Base-by-base conservation (phyloP, 2,797 vertebrate species). In the Miichthys miiuy region DNA sequence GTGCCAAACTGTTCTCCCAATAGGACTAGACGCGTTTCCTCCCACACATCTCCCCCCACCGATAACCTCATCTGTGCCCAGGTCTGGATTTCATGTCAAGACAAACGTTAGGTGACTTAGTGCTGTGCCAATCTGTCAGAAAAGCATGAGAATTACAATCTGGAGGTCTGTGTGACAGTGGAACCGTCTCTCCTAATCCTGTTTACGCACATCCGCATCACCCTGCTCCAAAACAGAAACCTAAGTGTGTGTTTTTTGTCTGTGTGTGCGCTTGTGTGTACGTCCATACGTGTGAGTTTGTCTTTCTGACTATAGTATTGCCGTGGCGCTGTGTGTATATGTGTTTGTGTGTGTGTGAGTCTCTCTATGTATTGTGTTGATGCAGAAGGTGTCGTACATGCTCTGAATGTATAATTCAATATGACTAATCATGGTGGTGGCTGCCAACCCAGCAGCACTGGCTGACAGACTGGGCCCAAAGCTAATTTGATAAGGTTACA, bases 391-490 rank as follows among this genome's bases (percentile, higher is more conserved):
- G 91, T 87, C 81, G 84, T 86, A 90, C 91, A 94, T 94, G 89
- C 88, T 93, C 92, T 89, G 92, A 91, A 94, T 95, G 88, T 94
- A 95, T 95, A 95, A 95, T 95, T 95, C 93, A 94, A 94, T 95
- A 95, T 96, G 94, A 95, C 94, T 95, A 95, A 95, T 96, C 94
- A 94, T 86, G 91, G 91, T 87, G 91, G 92, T 90, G 87, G 84
- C 88, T 95, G 95, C 93, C 94, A 94, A 89, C 82, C 89, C 86
- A 87, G 91, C 89, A 91, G 89, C 88, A 84, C 86, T 80, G 85
- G 81, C 91, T 95, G 93, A 95, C 93, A 94, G 92, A 92, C 93
- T 94, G 91, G 90, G 92, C 89, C 92, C 91, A 92, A 84, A 89
- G 90, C 93, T 94, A 94, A 94, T 95, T 95, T 87, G 92, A 95